Percentiles rank a stretch among this genome's conserved stretches.
Evolutionary conservation across 2,113 vertebrate genomes (phyloP).

Genomic region (Chaetodon trifascialis): DNA sequence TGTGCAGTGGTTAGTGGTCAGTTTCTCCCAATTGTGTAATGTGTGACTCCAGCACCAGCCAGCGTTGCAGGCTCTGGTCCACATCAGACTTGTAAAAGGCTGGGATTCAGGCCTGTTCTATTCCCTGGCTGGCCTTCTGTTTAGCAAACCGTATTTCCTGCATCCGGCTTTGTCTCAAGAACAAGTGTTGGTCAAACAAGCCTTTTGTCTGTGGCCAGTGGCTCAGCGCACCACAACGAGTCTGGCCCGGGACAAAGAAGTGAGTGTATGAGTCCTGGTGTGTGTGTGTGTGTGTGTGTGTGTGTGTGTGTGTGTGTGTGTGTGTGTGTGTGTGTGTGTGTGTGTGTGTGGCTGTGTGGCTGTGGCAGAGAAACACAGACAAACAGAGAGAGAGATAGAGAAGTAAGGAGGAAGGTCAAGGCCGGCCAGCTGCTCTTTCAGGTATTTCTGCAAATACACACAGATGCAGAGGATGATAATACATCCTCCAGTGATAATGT

Average conservation of each 20-base stretch:
- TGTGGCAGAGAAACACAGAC: slow-evolving; percentile 42
- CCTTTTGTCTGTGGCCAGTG: slow-evolving; percentile 88
- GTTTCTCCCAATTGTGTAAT: slow-evolving; percentile 75
- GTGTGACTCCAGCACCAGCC: slow-evolving; percentile 57
- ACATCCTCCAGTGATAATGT: slow-evolving; percentile 8
- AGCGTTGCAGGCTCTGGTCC: slow-evolving; percentile 57
- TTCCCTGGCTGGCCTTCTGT: slow-evolving; percentile 74
- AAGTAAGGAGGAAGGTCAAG: slow-evolving; percentile 55
- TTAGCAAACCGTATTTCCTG: slow-evolving; percentile 84
- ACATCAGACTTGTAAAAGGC: slow-evolving; percentile 77
- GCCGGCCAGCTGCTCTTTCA: slow-evolving; percentile 68
- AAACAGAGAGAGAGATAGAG: slow-evolving; percentile 39
- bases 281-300: slow-evolving; percentile 5
- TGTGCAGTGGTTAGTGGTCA: slow-evolving; percentile 71
- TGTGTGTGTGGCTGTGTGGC: not conserved
- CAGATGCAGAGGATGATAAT: slow-evolving; percentile 26
- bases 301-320: no score
- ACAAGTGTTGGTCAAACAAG: slow-evolving; percentile 90
- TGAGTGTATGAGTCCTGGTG: slow-evolving; percentile 74
- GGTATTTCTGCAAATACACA: slow-evolving; percentile 39
- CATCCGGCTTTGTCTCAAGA: slow-evolving; percentile 87
- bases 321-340: not conserved
- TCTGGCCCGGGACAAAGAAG: slow-evolving; percentile 83
- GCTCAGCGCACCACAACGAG: slow-evolving; percentile 83
- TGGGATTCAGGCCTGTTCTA: slow-evolving; percentile 46